Base-by-base conservation (phyloP, 1,140 invertebrate genomes). In the Achroia grisella region DNA sequence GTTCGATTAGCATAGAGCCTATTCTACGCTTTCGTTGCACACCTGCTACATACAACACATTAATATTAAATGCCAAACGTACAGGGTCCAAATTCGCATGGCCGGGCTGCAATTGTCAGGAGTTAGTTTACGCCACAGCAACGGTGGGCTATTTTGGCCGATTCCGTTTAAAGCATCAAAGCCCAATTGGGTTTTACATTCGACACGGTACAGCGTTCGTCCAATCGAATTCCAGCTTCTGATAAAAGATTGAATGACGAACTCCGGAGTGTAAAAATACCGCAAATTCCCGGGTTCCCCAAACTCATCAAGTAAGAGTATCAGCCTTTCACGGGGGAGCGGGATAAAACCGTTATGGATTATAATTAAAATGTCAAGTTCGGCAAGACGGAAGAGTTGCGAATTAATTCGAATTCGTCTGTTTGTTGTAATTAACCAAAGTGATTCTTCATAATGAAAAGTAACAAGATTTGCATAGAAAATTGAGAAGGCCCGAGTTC, bases 171-270 rank as follows among this genome's bases (percentile, higher is more conserved):
- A 71, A 71, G 67, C 71, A 71, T 73, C 67, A 72, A 72, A 71
- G 72, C 70, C 57, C 75, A 71, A 79, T 79, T 79, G 71, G 69
- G 67, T 78, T 78, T 78, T 72, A 78, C 66, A 74, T 75, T 64
- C 62, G 69, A 69, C 73, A 59, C 55, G 62, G 56, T 56, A 61
- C 58, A 43, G 53, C 17, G 17, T 59, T 64, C 60, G 74, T 69
- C 61, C 74, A 75, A 78, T 78, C 74, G 71, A 75, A 78, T 70
- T 75, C 69, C 64, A 63, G 39, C 56, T 59, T 62, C 60, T 73
- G 62, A 69, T 72, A 62, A 53, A 58, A 48, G 46, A 36, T 42
- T 47, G 51, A 59, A 53, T 52, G 57, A 53, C 62, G 56, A 48
- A 56, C 53, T 55, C 1, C 52, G 9, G 48, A 29, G 30, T 27